These are phyloP conservation scores for Hydrotaea cyrtoneurina DNA, from an alignment of 2,888 invertebrate genomes.

Conservation along the genomic window DNA sequence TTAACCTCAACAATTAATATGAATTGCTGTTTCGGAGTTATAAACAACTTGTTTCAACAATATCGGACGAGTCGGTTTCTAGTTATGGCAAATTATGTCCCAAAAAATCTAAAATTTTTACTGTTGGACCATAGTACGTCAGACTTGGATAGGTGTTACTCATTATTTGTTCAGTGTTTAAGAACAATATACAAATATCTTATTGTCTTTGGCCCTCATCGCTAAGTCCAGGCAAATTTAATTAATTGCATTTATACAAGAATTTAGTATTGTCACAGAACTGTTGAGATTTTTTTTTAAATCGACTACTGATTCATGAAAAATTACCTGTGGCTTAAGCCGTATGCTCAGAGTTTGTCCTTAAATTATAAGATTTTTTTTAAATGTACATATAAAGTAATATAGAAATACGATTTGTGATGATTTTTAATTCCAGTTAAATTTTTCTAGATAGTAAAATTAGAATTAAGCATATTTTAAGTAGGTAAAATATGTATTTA, in stretches of 20 bases:
- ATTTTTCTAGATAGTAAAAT: neutral
- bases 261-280: neutral
- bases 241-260: conserved; percentile 1
- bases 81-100: no score
- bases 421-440: conserved; percentile 7
- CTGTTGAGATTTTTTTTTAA: neutral
- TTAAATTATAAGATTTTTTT: conserved; percentile 4
- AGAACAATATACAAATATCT: no score
- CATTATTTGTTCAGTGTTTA: no score
- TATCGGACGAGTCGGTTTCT: no score
- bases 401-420: neutral
- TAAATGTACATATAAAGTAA: conserved; percentile 3
- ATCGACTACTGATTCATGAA: neutral
- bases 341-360: neutral
- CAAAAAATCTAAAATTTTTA: no score
- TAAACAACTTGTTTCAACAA: no score
- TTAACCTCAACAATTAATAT: no score
- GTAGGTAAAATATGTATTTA: neutral
- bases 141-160: no score
- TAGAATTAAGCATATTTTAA: neutral
- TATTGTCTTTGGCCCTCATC: no score
- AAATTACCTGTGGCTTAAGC: neutral
- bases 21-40: no score
- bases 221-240: neutral
- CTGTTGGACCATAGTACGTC: no score